Evolutionary conservation across 2,113 vertebrate genomes (phyloP).

Genomic region (Solenodon paradoxus): DNA sequence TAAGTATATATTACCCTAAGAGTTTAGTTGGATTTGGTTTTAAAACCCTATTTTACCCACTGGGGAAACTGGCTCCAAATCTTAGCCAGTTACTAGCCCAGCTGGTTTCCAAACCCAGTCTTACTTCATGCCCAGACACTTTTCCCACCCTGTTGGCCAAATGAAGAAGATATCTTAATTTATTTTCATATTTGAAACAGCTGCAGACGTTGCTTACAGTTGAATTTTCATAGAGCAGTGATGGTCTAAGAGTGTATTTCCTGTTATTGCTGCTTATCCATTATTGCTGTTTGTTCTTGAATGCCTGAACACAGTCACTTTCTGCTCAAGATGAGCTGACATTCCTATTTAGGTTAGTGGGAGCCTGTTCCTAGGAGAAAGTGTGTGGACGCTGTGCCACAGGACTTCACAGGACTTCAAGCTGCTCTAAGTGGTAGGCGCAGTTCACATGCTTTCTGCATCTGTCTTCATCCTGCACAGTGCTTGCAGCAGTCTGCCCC

Average conservation of each 20-base stretch:
- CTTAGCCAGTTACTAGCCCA: neutral
- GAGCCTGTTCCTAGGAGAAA: neutral
- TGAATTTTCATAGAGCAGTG: neutral
- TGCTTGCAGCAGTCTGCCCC: no score
- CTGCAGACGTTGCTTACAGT: neutral
- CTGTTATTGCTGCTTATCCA: no score
- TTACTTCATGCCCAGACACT: neutral
- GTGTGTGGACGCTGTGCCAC: no score
- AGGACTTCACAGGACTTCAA: no score
- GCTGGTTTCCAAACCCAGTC: neutral
- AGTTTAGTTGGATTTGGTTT: neutral
- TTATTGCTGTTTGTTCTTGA: neutral
- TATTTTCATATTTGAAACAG: neutral
- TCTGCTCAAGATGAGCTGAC: neutral
- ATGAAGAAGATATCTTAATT: neutral
- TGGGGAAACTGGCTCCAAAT: neutral
- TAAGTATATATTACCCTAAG: neutral
- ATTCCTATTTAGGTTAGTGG: neutral
- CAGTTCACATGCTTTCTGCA: no score
- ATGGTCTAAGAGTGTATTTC: neutral
- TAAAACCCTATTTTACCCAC: neutral
- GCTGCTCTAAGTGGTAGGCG: no score
- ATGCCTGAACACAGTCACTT: neutral
- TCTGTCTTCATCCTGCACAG: no score
- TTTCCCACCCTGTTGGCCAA: neutral